These are phyloP conservation scores for Halcyon senegalensis DNA, from an alignment of 2,113 vertebrate species.

Conservation along the genomic window DNA sequence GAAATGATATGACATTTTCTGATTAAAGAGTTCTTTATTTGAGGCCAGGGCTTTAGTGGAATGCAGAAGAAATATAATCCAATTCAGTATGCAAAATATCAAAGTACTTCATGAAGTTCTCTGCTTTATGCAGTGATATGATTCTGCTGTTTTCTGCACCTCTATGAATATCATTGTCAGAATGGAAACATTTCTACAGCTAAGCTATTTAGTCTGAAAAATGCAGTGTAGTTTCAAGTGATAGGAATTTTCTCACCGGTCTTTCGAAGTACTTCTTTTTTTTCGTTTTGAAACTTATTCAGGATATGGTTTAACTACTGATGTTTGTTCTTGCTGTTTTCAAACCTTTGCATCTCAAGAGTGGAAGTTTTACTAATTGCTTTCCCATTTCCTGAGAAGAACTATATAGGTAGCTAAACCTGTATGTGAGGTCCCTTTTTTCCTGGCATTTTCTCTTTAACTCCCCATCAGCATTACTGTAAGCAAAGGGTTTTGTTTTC, in stretches of 20 bases:
- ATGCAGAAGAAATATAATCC: background rate
- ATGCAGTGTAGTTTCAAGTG: background rate
- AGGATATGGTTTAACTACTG: background rate
- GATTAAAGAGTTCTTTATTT: background rate
- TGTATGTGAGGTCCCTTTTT: background rate
- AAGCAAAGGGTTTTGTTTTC: background rate
- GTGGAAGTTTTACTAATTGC: background rate
- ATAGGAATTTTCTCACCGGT: background rate
- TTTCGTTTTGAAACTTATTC: background rate
- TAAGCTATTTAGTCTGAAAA: background rate
- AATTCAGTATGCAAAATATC: background rate
- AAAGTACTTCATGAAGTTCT: background rate
- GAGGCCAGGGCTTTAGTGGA: background rate
- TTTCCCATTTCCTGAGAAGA: background rate
- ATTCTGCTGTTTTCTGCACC: background rate
- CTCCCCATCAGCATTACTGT: rapidly evolving
- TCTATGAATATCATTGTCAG: background rate
- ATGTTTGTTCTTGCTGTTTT: background rate
- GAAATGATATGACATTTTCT: background rate
- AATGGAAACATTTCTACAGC: background rate
- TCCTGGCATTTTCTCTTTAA: background rate
- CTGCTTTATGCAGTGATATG: background rate
- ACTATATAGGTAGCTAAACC: background rate
- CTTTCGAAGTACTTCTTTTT: background rate
- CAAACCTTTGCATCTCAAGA: background rate